Evolutionary conservation across 64 coral and sea anemone species (phyloP).

Genomic region (Porites lutea): DNA sequence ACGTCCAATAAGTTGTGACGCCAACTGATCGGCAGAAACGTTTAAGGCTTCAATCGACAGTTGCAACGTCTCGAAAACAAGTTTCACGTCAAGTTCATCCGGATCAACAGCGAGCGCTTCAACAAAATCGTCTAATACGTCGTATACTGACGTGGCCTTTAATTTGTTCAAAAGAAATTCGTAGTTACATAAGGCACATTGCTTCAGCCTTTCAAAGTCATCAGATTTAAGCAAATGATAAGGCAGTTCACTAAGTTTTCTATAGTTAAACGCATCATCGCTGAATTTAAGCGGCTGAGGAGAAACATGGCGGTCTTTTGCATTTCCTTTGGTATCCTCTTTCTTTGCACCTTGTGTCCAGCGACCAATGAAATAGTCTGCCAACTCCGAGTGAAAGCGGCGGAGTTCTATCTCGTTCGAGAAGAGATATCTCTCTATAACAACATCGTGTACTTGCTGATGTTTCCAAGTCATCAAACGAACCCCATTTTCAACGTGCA

Average conservation of each 20-base stretch:
- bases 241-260: constrained; percentile 87
- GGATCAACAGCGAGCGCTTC: constrained; percentile 78
- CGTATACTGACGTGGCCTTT: constrained; percentile 72
- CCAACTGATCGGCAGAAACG: constrained; percentile 78
- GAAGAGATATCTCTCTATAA: constrained; percentile 80
- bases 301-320: constrained; percentile 82
- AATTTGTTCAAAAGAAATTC: constrained; percentile 87
- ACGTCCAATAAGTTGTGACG: constrained; percentile 96
- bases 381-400: constrained; percentile 67
- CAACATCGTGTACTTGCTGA: constrained; percentile 81
- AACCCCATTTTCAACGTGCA: constrained; percentile 74
- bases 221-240: constrained; percentile 82
- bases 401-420: constrained; percentile 55
- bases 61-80: constrained; percentile 89
- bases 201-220: constrained; percentile 88
- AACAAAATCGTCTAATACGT: constrained; percentile 89
- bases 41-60: constrained; percentile 91
- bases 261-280: constrained; percentile 69
- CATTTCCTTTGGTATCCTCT: constrained; percentile 60
- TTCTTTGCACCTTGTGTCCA: constrained; percentile 77
- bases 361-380: constrained; percentile 83
- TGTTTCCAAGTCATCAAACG: constrained; percentile 83
- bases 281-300: constrained; percentile 74
- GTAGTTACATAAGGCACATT: constrained; percentile 87
- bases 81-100: constrained; percentile 80